Percentiles rank a stretch among this genome's conserved stretches.
These are phyloP conservation scores for Coelogynopora nodosa DNA, from an alignment of 2,888 invertebrate genomes.

Conservation along the genomic window DNA sequence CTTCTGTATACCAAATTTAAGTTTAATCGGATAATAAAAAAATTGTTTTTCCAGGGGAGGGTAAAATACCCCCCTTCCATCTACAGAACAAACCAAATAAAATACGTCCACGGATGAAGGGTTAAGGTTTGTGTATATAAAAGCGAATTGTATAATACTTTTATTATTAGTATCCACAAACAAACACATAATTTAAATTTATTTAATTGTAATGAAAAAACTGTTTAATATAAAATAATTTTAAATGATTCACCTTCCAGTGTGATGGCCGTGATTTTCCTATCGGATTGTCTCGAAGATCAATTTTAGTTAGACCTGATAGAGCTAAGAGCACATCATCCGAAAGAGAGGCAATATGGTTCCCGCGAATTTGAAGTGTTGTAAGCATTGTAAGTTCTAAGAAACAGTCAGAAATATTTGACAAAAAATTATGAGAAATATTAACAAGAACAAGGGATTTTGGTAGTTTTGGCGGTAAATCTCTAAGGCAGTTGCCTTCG, in stretches of 20 bases:
- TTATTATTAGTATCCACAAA: no score
- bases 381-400: background rate
- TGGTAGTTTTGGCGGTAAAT: constrained; percentile 52
- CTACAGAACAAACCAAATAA: no score
- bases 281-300: constrained; percentile 56
- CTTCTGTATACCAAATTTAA: no score
- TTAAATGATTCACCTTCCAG: constrained; percentile 57
- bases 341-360: constrained; percentile 1
- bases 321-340: background rate
- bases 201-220: no score
- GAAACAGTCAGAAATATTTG: constrained; percentile 50
- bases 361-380: background rate
- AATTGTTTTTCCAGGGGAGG: no score
- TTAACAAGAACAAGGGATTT: constrained; percentile 53
- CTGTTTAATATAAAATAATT: no score
- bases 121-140: no score
- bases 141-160: no score
- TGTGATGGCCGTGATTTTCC: constrained; percentile 52
- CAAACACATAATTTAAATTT: no score
- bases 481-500: constrained; percentile 54
- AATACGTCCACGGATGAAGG: no score
- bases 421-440: constrained; percentile 54
- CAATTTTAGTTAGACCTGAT: constrained; percentile 53
- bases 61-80: no score
- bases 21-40: no score